Evolutionary conservation across 2,113 vertebrate species (phyloP), one percentile per base, ranked within the genome.

Genomic region (Lichenostomus cassidix): DNA sequence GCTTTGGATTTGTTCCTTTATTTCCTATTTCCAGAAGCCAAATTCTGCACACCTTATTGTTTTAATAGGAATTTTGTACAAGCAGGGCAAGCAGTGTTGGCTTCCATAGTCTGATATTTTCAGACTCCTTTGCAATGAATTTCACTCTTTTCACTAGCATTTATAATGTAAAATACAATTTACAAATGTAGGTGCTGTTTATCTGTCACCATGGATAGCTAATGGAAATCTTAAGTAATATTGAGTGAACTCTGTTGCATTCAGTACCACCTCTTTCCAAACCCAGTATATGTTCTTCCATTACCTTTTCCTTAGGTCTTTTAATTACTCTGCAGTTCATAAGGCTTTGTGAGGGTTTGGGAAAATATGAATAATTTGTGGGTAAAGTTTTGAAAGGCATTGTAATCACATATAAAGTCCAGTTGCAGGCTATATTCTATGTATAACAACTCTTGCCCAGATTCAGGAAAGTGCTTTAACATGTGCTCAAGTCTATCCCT

Each of bases 21-120:
- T 95, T 96, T 96, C 83, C 95, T 87, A 84, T 69, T 89, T 71
- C 37, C 81, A 91, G 83, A 69, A 91, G 94, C 96, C 91, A 96
- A 94, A 87, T 84, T 92, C 81, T 92, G 93, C 65, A 55, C 95
- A 97, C 94, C 95, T 96, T 94, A 87, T 82, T 91, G 87, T 92
- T 95, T 87, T 79, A 97, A 92, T 81, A 47, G 52, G 68, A 76
- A 64, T 92, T 95, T 91, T 84, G 37, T 82, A 49, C 79, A 77
- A 91, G 62, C 22, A 87, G 78, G 35, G 41, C 65, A 55, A 92
- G 81, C n/a, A 37, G 20, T 22, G 11, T 22, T 89, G 83, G 35
- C 47, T 90, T 94, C 44, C 25, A 25, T 23, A 52, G 13, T 39
- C 80, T 71, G 64, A 24, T 81, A 69, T 82, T 91, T 96, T 92